Base-by-base conservation (phyloP, 2,888 invertebrate genomes). In the Zhengitettix transpicula region DNA sequence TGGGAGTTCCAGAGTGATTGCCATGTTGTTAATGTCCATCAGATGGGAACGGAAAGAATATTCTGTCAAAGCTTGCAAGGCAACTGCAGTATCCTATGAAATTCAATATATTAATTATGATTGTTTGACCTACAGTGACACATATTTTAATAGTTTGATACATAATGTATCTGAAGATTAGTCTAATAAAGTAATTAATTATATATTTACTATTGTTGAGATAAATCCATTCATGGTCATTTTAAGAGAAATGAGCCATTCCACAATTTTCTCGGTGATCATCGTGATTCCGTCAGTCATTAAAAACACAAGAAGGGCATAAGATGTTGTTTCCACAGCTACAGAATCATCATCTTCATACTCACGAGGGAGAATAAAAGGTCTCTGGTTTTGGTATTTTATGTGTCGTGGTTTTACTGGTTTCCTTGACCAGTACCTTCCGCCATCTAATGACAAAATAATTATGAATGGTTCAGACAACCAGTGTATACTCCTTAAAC, bases 311-410 rank as follows among this genome's bases (percentile, higher is more conserved):
- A 80, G 68, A 12, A 80, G 68, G 7, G 77, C 79, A 66, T 78
- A 79, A 1, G 77, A 71, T 0, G 79, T 78, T 0, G 78, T 72
- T 67, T 78, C 77, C 1, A 78, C 75, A 1, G 77, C 77, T 51
- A 75, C 70, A 0, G 75, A 75, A 65, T 79, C 78, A 63, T 71
- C 70, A 60, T 69, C 70, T 57, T 73, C 72, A 60, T 74, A 73
- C 44, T 71, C 68, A 52, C 76, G 70, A 1, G 77, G 74, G 56
- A 69, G 67, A 14, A 71, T 64, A 62, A 73, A 74, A 7, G 72
- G 73, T 47, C 73, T 65, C 62, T 74, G 73, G 63, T 73, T 75
- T 63, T 74, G 74, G 55, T 67, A 70, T 16, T 68, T 68, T 47
- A 68, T 66, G 52, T 60, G 67, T 63, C 65, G 69, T 56, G 65